phyloP scores from a whole-genome alignment of 2,797 vertebrate genomes.

The Yasuhikotakia modesta region DNA sequence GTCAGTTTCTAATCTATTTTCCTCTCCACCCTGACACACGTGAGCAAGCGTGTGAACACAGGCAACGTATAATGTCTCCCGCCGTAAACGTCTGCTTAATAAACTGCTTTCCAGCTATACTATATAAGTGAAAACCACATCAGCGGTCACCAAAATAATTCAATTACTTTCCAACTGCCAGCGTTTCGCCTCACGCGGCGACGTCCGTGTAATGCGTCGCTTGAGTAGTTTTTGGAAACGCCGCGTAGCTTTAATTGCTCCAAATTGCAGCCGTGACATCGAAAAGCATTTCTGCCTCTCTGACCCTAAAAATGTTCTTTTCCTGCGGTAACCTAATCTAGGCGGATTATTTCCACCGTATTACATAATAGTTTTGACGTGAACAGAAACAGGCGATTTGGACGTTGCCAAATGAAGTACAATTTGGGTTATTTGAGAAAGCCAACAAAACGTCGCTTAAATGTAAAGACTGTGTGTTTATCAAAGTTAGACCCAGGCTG shows the following conservation, averaged over 20 bases:
- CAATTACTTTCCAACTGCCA: neutral
- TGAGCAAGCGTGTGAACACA: neutral
- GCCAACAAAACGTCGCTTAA: too few relatives aligned
- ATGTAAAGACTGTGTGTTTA: too few relatives aligned
- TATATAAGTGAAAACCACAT: neutral
- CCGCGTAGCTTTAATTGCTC: neutral
- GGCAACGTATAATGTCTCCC: neutral
- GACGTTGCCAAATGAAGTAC: neutral
- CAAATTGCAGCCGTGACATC: neutral
- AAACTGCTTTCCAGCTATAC: neutral
- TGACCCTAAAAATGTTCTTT: neutral
- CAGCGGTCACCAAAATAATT: neutral
- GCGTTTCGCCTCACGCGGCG: neutral
- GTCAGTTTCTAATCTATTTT: constrained; percentile 1
- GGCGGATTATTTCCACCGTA: neutral
- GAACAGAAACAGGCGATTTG: neutral
- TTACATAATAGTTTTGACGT: neutral
- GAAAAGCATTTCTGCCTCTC: neutral
- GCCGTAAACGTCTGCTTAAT: neutral
- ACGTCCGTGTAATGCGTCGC: neutral
- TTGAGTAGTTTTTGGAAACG: neutral
- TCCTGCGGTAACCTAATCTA: neutral
- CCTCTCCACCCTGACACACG: neutral
- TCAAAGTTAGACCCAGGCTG: too few relatives aligned
- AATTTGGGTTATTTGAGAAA: neutral